Evolutionary conservation across 1,140 invertebrate genomes (phyloP), one percentile per base, ranked within the genome.

Genomic region (Drosophila nigromelanica): DNA sequence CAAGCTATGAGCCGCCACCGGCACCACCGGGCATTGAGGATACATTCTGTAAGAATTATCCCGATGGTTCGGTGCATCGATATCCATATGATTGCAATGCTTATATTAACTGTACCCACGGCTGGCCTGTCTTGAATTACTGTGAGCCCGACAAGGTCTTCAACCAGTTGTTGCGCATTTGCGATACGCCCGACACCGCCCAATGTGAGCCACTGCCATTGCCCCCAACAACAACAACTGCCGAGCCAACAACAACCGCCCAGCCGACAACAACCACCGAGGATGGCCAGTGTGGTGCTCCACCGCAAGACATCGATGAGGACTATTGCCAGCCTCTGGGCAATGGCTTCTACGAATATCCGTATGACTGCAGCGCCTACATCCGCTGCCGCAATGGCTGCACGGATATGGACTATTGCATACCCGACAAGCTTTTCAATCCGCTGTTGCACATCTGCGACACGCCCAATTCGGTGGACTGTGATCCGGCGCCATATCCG

Each of bases 21-120:
- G 0, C 48, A 7, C 83, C 81, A 5, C 79, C 79, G 0, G 87
- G 81, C 21, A 83, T 81, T 30, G 6, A 48, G 0, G 52, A 69
- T 0, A 47, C 61, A 6, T 74, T 67, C 51, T 90, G 89, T 37
- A 40, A 0, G 3, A 10, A 56, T 0, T 21, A 30, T 0, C 4
- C 30, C 3, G 61, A 81, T 74, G 87, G 82, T 7, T 37, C 54
- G 0, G 6, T 76, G 39, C 45, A 72, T 69, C 56, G 60, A 14
- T 90, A 90, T 75, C 82, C 82, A 1, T 90, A 90, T 47, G 68
- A 90, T 47, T 90, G 87, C 21, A 80, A 85, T 76, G 87, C 82
- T 8, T 90, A 90, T 14, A 76, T 90, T 1, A 90, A 90, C 54
- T 90, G 87, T 18, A 90, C 87, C 1, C 12, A 45, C 8, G 47